These are phyloP conservation scores for Hylomyscus alleni DNA, from an alignment of 2,797 vertebrate species.

Conservation along the genomic window DNA sequence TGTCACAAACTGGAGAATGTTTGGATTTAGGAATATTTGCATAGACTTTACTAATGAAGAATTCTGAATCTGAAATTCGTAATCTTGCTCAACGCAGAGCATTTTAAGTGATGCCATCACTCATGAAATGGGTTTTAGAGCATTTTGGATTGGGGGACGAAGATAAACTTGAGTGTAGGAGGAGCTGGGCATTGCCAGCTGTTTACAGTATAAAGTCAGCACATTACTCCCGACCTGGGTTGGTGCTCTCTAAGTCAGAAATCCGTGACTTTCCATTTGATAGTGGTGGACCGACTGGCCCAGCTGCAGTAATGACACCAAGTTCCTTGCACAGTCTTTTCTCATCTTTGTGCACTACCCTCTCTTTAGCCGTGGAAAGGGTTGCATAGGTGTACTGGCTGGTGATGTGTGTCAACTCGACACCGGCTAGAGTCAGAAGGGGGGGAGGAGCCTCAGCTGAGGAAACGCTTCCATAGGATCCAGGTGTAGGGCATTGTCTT, in stretches of 20 bases:
- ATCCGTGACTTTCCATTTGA: neutral
- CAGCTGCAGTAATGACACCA: accelerated
- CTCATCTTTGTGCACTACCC: accelerated
- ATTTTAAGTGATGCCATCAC: neutral
- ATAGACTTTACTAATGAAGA: neutral
- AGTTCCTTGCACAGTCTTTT: accelerated
- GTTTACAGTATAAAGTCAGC: neutral
- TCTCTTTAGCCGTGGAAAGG: neutral
- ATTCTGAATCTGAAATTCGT: neutral
- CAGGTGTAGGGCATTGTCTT: neutral
- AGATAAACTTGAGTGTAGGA: too few relatives aligned
- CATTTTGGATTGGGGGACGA: neutral
- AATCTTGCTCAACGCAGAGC: neutral
- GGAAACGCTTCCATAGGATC: neutral
- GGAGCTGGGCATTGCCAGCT: neutral
- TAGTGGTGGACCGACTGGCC: neutral
- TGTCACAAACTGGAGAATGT: neutral
- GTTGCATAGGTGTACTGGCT: neutral
- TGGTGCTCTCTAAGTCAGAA: neutral
- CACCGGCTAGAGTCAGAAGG: neutral
- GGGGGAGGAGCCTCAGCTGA: neutral
- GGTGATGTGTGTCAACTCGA: neutral
- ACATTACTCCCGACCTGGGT: neutral
- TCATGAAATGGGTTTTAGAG: neutral
- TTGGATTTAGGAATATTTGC: neutral